These are phyloP conservation scores for Euclidia mi DNA, from an alignment of 2,888 invertebrate species.

Conservation along the genomic window DNA sequence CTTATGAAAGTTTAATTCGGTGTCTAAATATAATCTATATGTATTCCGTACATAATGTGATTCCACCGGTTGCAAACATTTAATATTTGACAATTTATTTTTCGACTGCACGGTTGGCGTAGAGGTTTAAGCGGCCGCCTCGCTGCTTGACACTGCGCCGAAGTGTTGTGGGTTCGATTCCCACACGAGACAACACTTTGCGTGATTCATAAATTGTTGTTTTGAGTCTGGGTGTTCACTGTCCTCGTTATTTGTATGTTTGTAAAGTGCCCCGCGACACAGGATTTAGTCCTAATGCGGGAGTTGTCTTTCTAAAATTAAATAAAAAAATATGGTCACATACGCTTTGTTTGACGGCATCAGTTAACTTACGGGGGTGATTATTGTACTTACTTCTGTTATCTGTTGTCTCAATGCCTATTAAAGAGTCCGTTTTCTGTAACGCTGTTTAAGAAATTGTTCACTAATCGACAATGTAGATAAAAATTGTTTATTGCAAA, in stretches of 20 bases:
- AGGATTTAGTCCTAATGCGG: too few species aligned
- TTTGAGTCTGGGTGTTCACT: too few species aligned
- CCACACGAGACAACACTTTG: too few species aligned
- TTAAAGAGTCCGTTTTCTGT: background rate
- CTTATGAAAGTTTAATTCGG: conserved; percentile 11
- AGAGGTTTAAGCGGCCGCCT: too few species aligned
- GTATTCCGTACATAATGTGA: conserved; percentile 13
- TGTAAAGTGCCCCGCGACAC: too few species aligned
- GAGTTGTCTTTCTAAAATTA: too few species aligned
- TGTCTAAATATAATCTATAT: conserved; percentile 16
- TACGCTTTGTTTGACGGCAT: conserved; percentile 6
- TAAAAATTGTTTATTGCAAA: conserved; percentile 20
- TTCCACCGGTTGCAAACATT: conserved; percentile 12
- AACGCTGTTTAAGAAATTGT: conserved; percentile 10
- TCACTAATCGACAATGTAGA: conserved; percentile 19
- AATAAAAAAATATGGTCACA: conserved; percentile 11
- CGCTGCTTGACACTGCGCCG: too few species aligned
- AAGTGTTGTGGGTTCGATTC: too few species aligned
- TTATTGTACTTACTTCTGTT: conserved; percentile 8
- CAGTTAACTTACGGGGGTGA: conserved; percentile 5
- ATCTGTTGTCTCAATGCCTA: conserved; percentile 4
- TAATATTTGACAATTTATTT: too few species aligned
- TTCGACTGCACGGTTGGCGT: too few species aligned
- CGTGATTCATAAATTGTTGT: too few species aligned
- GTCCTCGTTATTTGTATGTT: too few species aligned